Percentiles rank a stretch among this genome's conserved stretches.
These are phyloP conservation scores for Sus scrofa DNA, from an alignment of 2,113 vertebrate genomes.

Conservation along the genomic window T2T-Sscrofa CM000813.6:109189501-109190000, in stretches of 20 bases:
- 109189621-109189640: neutral
- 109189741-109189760: neutral
- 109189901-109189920: conserved; percentile 86
- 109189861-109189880: neutral
- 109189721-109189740: conserved; percentile 62
- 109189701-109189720: neutral
- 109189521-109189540: neutral
- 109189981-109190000: conserved; percentile 76
- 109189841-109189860: conserved; percentile 68
- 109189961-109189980: conserved; percentile 83
- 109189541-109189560: conserved; percentile 14
- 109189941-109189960: conserved; percentile 84
- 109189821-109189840: conserved; percentile 80
- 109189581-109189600: neutral
- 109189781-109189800: conserved; percentile 60
- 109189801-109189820: conserved; percentile 76
- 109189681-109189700: neutral
- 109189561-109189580: conserved; percentile 28
- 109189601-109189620: conserved; percentile 31
- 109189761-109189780: neutral
- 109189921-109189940: conserved; percentile 82
- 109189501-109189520: neutral
- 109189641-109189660: conserved; percentile 55
- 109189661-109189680: conserved; percentile 26
- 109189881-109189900: conserved; percentile 81